Conservation (phyloP, 1,140 invertebrate genomes). For the Drosophila quadrilineata region DNA sequence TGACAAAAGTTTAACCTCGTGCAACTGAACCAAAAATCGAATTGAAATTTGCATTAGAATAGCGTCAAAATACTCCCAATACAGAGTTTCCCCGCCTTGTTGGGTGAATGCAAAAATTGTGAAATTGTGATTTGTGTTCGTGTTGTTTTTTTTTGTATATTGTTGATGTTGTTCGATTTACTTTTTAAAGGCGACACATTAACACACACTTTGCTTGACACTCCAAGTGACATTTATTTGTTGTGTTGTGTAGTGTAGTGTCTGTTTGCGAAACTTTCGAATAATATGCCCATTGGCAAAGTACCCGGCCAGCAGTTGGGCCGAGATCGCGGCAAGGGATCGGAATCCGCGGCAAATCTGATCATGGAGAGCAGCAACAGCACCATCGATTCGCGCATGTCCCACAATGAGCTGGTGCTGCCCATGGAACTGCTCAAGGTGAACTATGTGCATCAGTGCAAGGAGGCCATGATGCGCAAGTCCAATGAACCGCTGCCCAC, state of each 20-base stretch:
- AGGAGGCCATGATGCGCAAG: constrained; percentile 62
- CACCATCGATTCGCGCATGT: constrained; percentile 59
- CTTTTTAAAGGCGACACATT: no score
- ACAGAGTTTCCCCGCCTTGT: no score
- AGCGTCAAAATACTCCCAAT: no score
- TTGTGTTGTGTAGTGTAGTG: no score
- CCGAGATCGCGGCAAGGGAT: not conserved
- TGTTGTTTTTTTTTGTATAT: not conserved
- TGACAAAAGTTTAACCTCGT: constrained; percentile 26
- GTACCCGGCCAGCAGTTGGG: constrained; percentile 21
- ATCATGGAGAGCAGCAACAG: constrained; percentile 54
- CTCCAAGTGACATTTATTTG: no score
- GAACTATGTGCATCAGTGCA: constrained; percentile 76
- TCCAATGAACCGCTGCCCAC: constrained; percentile 29
- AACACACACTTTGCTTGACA: no score
- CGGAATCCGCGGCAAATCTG: constrained; percentile 16
- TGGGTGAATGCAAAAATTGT: constrained; percentile 19
- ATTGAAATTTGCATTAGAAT: constrained; percentile 48
- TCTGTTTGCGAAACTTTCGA: constrained; percentile 36
- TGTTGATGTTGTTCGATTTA: not conserved
- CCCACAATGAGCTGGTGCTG: constrained; percentile 56
- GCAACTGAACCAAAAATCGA: constrained; percentile 36
- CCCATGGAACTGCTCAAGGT: constrained; percentile 76
- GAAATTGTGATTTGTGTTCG: constrained; percentile 33
- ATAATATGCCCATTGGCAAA: constrained; percentile 63